Percentiles rank a stretch among this genome's conserved stretches.
Evolutionary conservation across 2,888 invertebrate genomes (phyloP).

Genomic region (Oxystoma pomonae): DNA sequence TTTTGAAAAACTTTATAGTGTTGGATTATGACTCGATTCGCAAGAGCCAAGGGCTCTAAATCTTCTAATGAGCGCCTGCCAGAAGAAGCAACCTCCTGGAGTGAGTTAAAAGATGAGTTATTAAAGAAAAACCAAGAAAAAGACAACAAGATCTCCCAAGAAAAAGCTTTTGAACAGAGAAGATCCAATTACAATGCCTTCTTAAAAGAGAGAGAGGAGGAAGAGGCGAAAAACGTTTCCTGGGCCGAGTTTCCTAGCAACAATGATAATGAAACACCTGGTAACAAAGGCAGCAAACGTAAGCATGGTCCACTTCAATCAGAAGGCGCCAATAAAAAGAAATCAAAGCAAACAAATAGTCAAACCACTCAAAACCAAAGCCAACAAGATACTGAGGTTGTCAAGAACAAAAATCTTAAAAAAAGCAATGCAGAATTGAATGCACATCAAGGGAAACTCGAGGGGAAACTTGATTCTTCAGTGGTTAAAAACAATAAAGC

Average conservation of each 20-base stretch:
- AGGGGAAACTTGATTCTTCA: constrained; percentile 6
- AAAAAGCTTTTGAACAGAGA: constrained; percentile 37
- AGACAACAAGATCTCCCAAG: constrained; percentile 50
- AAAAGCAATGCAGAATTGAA: not conserved
- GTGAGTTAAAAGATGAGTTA: constrained; percentile 63
- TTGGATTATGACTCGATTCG: constrained; percentile 66
- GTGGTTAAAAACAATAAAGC: constrained; percentile 16
- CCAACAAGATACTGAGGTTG: constrained; percentile 11
- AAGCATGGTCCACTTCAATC: not conserved
- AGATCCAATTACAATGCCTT: constrained; percentile 36
- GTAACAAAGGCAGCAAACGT: not conserved
- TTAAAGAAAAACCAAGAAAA: constrained; percentile 51
- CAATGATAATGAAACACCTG: not conserved
- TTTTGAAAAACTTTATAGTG: no score
- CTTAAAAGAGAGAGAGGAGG: constrained; percentile 46
- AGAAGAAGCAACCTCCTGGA: constrained; percentile 70
- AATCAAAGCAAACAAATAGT: not conserved
- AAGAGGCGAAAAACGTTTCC: constrained; percentile 48
- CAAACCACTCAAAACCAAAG: not conserved
- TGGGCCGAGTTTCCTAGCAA: constrained; percentile 55
- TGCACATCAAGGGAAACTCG: not conserved
- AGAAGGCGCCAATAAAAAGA: not conserved
- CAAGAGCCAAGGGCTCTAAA: constrained; percentile 71
- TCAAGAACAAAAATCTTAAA: constrained; percentile 15
- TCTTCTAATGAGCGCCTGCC: constrained; percentile 66